These are phyloP conservation scores for Melolontha melolontha DNA, from an alignment of 2,888 invertebrate genomes.

Conservation along the genomic window DNA sequence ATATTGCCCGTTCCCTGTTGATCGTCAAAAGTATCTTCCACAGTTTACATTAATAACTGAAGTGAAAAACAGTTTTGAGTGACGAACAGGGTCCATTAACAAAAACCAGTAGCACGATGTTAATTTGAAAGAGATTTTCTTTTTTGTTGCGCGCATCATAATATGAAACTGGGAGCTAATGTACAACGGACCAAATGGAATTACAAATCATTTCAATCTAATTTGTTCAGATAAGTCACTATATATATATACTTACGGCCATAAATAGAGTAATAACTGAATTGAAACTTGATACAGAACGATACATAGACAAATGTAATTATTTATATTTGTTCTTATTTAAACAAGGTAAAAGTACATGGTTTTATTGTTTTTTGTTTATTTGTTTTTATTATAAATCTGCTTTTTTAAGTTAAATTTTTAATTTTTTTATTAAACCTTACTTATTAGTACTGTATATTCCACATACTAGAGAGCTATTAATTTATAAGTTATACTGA, in stretches of 20 bases:
- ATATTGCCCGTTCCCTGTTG: conserved; percentile 24
- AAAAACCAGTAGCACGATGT: conserved; percentile 63
- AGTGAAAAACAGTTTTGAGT: conserved; percentile 58
- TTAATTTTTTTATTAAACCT: too few species aligned
- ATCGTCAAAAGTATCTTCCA: conserved; percentile 47
- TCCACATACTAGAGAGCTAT: too few species aligned
- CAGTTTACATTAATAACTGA: conserved; percentile 54
- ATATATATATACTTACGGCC: conserved; percentile 23
- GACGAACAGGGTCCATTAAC: conserved; percentile 56
- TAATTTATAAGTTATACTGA: too few species aligned
- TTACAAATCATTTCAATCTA: conserved; percentile 49
- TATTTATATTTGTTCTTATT: too few species aligned
- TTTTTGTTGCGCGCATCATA: conserved; percentile 50
- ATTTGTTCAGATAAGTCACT: conserved; percentile 44
- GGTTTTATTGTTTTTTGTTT: too few species aligned
- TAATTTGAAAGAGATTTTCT: conserved; percentile 61
- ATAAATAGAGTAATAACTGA: conserved; percentile 36
- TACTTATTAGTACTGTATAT: too few species aligned
- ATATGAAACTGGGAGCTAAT: conserved; percentile 53
- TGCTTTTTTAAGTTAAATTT: too few species aligned
- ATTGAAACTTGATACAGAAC: conserved; percentile 29
- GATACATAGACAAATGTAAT: neutral
- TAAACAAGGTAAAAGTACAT: too few species aligned
- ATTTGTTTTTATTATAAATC: too few species aligned
- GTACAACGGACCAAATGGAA: conserved; percentile 56